A percentile compares a stretch with the other conserved stretches of the same genome.
These are phyloP conservation scores for Brienomyrus brachyistius DNA, from an alignment of 2,113 vertebrate species.

Conservation along the genomic window DNA sequence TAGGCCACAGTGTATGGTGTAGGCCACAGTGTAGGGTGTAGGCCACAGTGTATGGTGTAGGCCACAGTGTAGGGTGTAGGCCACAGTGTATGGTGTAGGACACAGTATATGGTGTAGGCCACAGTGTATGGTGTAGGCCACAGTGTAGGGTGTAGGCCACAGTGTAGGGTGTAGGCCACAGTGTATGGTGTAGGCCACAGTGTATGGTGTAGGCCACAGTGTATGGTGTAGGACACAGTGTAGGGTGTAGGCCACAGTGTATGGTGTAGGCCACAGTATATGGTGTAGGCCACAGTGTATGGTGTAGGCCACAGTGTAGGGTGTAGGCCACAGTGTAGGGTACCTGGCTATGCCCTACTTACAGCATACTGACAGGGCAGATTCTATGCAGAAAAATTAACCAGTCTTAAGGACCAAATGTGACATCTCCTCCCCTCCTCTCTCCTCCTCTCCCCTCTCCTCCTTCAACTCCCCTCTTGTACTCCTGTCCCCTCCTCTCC, in stretches of 20 bases:
- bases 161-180: too few species aligned
- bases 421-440: neutral
- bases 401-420: neutral
- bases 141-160: too few species aligned
- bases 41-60: too few species aligned
- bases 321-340: neutral
- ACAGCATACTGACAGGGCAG: neutral
- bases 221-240: too few species aligned
- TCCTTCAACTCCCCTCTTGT: neutral
- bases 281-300: neutral
- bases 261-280: too few species aligned
- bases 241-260: neutral
- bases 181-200: too few species aligned
- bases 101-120: too few species aligned
- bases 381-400: neutral
- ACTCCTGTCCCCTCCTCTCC: neutral
- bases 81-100: neutral
- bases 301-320: neutral
- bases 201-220: too few species aligned
- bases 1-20: neutral
- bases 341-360: neutral
- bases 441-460: neutral
- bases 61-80: neutral
- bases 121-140: neutral
- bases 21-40: neutral